Percentiles rank a stretch among this genome's conserved stretches.
Conservation (phyloP, 2,113 vertebrate species). For the Myrmecophaga tridactyla region DNA sequence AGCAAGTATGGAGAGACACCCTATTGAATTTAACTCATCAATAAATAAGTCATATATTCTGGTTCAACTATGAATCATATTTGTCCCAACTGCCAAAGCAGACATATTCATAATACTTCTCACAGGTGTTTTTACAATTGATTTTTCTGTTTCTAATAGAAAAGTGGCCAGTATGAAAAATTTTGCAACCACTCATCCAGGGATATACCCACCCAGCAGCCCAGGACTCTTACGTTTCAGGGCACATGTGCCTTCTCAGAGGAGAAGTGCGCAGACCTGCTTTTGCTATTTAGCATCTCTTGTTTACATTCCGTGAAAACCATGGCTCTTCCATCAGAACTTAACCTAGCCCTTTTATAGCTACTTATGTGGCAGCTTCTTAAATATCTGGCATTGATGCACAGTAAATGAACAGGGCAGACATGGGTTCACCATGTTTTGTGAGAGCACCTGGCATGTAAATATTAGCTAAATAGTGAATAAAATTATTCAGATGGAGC, state of each 20-base stretch:
- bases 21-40: not conserved
- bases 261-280: not conserved
- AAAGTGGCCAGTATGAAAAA: not conserved
- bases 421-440: too few relatives aligned
- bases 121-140: rapidly evolving
- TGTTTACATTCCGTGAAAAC: not conserved
- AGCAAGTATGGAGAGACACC: not conserved
- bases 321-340: not conserved
- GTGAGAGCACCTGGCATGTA: not conserved
- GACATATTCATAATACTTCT: rapidly evolving
- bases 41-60: rapidly evolving
- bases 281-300: not conserved
- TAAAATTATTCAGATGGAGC: not conserved
- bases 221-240: not conserved
- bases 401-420: not conserved
- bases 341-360: not conserved
- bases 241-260: not conserved
- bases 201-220: not conserved
- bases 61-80: too few relatives aligned
- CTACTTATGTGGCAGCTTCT: not conserved
- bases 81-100: not conserved
- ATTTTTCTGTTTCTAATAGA: not conserved
- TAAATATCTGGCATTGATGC: not conserved
- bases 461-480: not conserved
- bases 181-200: not conserved